These are phyloP conservation scores for Spatulosminthurus flaviceps DNA, from an alignment of 2,888 invertebrate species.

Conservation along the genomic window DNA sequence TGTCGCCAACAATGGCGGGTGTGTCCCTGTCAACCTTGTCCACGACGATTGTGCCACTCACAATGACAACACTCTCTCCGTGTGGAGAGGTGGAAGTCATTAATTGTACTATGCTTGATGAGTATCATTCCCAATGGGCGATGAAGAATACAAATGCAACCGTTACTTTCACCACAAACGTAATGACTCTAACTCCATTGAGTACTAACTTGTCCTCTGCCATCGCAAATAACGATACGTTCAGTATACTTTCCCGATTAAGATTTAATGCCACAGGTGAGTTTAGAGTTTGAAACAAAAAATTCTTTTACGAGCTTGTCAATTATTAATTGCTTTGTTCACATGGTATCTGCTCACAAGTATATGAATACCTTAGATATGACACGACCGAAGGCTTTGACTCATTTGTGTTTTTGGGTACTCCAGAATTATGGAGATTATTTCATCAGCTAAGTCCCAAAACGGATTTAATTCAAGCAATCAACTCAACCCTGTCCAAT, in stretches of 20 bases:
- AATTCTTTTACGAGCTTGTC: too few relatives aligned
- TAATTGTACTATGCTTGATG: slow-evolving; percentile 60
- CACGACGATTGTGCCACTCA: slow-evolving; percentile 7
- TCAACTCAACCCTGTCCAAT: slow-evolving; percentile 50
- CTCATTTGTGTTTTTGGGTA: too few relatives aligned
- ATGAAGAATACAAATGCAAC: slow-evolving; percentile 55
- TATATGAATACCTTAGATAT: too few relatives aligned
- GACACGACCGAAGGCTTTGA: too few relatives aligned
- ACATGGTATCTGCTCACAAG: too few relatives aligned
- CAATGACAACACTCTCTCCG: slow-evolving; percentile 38
- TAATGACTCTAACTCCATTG: slow-evolving; percentile 55
- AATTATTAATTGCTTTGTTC: too few relatives aligned
- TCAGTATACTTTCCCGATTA: slow-evolving; percentile 26
- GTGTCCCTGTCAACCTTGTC: slow-evolving; percentile 18
- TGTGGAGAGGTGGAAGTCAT: slow-evolving; percentile 58
- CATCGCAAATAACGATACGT: slow-evolving; percentile 37
- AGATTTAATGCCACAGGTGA: slow-evolving; percentile 37
- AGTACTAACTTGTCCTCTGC: slow-evolving; percentile 32
- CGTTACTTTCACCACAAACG: slow-evolving; percentile 56
- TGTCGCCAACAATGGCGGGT: background rate
- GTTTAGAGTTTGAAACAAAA: too few relatives aligned
- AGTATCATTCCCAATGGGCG: slow-evolving; percentile 52
- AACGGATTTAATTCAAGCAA: slow-evolving; percentile 55
- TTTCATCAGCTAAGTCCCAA: slow-evolving; percentile 54
- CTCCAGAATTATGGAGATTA: slow-evolving; percentile 54